Evolutionary conservation across 2,797 vertebrate species (phyloP), one percentile per base, ranked within the genome.

Genomic region (Sebastiscus albofasciatus): DNA sequence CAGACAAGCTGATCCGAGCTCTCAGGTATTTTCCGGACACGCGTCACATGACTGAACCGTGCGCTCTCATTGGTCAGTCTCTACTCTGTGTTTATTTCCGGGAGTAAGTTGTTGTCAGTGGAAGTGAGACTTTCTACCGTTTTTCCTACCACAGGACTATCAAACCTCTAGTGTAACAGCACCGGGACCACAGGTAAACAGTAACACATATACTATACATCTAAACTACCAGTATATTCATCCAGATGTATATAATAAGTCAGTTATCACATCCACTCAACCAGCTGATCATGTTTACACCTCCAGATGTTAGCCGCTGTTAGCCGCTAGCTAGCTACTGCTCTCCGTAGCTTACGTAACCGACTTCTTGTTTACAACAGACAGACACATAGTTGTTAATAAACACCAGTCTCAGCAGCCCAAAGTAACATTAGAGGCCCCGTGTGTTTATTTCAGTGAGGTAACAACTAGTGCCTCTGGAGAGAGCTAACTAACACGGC

Each of bases 81-180:
- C 11, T 55, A 1, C 60, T 75, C 61, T 26, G 65, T 90, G 86
- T 94, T 94, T 96, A 94, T 93, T 95, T 96, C 94, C 94, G 94
- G 93, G 94, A 94, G 90, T 93, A 83, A 90, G 52, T 87, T 84
- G 61, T 87, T 82, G 76, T 68, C 75, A 75, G 68, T 78, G 60
- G 72, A 80, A 42, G 39, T 42, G 39, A 79, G 79, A 90, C 83
- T 94, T 93, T 85, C 64, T 61, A 59, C 26, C 42, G 42, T 16
- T 46, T 46, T 8, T 42, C 39, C 39, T 13, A 42, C 49, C 20
- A 52, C 20, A 18, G 75, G 83, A 80, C 34, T 69, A 54, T 29
- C 60, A 69, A 86, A 82, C 18, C 26, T 52, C 6, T 54, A 3
- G 62, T 26, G 34, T 33, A 42, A 16, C 36, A 75, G 56, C 52